These are phyloP conservation scores for Sarcophilus harrisii DNA, from an alignment of 2,797 vertebrate species.

Conservation along the genomic window DNA sequence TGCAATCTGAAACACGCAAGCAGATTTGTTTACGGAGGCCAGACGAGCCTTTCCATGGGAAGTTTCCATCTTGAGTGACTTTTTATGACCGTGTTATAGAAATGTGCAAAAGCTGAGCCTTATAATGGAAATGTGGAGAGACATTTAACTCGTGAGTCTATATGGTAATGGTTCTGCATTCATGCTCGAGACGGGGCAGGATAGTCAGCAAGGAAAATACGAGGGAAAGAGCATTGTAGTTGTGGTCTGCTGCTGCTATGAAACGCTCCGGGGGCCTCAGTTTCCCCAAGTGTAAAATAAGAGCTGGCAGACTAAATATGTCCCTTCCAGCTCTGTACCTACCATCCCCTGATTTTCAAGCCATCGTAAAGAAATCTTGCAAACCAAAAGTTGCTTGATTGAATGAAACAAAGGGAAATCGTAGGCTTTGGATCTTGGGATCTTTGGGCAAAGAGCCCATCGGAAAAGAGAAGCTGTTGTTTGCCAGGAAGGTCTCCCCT, in stretches of 20 bases:
- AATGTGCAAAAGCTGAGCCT: constrained; percentile 68
- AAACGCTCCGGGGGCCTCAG: not conserved
- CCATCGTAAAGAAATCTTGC: constrained; percentile 65
- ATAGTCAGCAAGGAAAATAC: constrained; percentile 73
- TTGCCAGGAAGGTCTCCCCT: constrained; percentile 39
- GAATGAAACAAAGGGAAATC: constrained; percentile 61
- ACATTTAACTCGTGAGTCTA: constrained; percentile 76
- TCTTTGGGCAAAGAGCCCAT: constrained; percentile 64
- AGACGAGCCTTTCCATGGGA: not conserved
- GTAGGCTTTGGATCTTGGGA: constrained; percentile 70
- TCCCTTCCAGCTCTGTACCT: not conserved
- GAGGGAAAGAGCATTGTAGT: constrained; percentile 1
- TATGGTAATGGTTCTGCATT: constrained; percentile 73
- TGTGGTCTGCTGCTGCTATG: not conserved
- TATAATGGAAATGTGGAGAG: constrained; percentile 76
- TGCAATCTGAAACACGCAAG: not conserved
- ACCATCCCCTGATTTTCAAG: constrained; percentile 60
- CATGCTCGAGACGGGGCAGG: constrained; percentile 74
- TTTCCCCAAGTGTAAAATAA: not conserved
- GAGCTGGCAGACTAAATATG: not conserved
- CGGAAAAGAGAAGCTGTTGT: constrained; percentile 46
- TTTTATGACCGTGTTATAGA: constrained; percentile 70
- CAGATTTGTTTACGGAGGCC: constrained; percentile 43
- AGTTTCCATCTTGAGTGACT: constrained; percentile 57
- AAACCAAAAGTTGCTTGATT: constrained; percentile 82